Base-by-base conservation (phyloP, 2,797 vertebrate genomes). In the Epinephelus malabaricus region DNA sequence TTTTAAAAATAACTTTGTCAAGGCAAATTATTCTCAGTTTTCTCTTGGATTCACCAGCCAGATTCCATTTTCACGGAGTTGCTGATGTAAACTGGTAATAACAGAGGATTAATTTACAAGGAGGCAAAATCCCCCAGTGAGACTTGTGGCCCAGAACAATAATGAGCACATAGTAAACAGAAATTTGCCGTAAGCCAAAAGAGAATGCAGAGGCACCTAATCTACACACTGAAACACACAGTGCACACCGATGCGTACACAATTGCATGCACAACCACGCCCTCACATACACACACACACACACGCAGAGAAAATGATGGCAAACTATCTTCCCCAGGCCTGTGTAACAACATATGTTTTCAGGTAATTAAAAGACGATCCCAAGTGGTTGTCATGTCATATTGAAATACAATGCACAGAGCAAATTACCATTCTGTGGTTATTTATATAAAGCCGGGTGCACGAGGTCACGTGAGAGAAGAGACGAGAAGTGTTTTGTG, bases 351-450 rank as follows among this genome's bases (percentile, higher is more conserved):
- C 92, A 95, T 91, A 93, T 95, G 94, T 94, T 94, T 93, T 88
- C 85, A 92, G 92, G 94, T 95, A 95, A 96, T 95, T 95, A 95
- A 94, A 95, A 94, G 85, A 92, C 87, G 90, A 89, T 94, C 94
- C 94, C 92, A 75, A 80, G 91, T 43, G 92, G 85, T 85, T 92
- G 88, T 89, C 78, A 76, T 94, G 91, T 94, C 94, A 94, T 88
- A 88, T 83, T 92, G 89, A 94, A 94, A 94, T 91, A 94, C 90
- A 94, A 91, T 85, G 87, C 77, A 69, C 79, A 27, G 69, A 94
- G 90, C 89, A 95, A 94, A 94, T 95, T 89, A 90, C 89, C 83
- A 93, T 90, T 92, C 83, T 83, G 73, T 76, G 82, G 89, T 89
- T 89, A 91, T 93, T 95, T 91, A 90, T 89, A 91, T 79, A 92